Percentiles rank a stretch among this genome's conserved stretches.
phyloP scores from a whole-genome alignment of 2,888 invertebrate species.

The Meta bourneti region DNA sequence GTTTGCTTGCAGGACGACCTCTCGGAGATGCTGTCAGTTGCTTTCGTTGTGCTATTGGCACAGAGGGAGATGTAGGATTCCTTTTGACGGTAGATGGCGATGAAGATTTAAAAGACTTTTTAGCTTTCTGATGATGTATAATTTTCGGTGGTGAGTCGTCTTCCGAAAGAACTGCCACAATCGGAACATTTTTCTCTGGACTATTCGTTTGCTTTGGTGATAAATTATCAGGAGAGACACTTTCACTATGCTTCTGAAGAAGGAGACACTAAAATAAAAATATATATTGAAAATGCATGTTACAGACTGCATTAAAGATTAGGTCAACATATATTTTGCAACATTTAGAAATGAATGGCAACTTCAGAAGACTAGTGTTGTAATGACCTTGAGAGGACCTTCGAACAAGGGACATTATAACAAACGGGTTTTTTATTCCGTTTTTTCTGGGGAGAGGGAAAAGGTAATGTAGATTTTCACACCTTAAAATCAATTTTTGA shows the following conservation, averaged over 20 bases:
- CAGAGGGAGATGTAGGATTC: neutral
- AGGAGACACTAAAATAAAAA: constrained; percentile 23
- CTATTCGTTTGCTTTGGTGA: neutral
- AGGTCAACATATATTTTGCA: neutral
- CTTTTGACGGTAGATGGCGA: neutral
- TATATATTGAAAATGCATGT: neutral
- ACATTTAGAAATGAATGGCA: neutral
- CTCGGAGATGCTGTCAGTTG: neutral
- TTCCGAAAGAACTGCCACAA: neutral
- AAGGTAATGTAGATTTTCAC: too few relatives aligned
- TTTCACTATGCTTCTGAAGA: constrained; percentile 38
- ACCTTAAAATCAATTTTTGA: too few relatives aligned
- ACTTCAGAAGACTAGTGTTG: neutral
- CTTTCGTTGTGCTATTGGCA: neutral
- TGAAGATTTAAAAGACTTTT: constrained; percentile 47
- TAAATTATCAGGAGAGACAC: neutral
- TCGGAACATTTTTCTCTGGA: neutral
- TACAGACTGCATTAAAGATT: neutral
- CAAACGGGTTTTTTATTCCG: too few relatives aligned
- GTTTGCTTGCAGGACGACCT: too few relatives aligned
- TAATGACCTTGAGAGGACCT: too few relatives aligned
- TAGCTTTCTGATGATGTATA: constrained; percentile 34
- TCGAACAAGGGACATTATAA: too few relatives aligned
- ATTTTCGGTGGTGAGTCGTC: neutral
- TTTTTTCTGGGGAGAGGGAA: too few relatives aligned